Base-by-base conservation (phyloP, 2,113 vertebrate species). In the Xiphophorus maculatus region DNA sequence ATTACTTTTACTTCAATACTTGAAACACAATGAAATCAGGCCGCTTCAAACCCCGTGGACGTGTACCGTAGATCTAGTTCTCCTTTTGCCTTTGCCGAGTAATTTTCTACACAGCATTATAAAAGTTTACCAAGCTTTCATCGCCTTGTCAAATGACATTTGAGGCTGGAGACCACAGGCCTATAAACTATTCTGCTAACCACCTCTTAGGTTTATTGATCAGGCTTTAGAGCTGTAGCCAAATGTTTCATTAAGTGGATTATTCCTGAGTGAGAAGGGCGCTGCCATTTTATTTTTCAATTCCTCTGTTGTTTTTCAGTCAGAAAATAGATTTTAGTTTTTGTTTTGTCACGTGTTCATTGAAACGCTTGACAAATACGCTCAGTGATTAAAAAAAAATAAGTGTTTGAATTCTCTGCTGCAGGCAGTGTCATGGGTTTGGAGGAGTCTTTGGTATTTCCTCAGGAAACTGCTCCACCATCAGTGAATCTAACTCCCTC, bases 401-500 rank as follows among this genome's bases (percentile, higher is more conserved):
- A 68, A 71, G 40, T 67, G 64, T 62, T 37, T 65, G 14, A 71
- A 71, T n/a, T 54, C 67, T 33, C 40, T 27, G 40, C 83, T 77
- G 58, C 28, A 12, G 69, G 66, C 13, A 32, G 61, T 66, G 51
- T 82, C 69, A 68, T 5, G 28, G 76, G 78, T 88, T 60, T 73
- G 68, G 76, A 73, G 68, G 74, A 75, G 60, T 73, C 76, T 84
- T 33, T 82, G 89, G 88, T 71, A 89, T 89, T 90, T 91, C 88
- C 87, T 88, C 67, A 84, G 90, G 77, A 90, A 90, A 72, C 79
- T 12, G 14, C 72, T 74, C 48, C 64, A 72, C 48, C 64, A 83
- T 79, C 66, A 79, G 42, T 42, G 74, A 35, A 54, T 66, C 66
- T 40, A 51, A 58, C 79, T 51, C 0, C 28, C 60, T 30, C 1